These are phyloP conservation scores for Himalopsyche tibetana DNA, from an alignment of 2,888 invertebrate genomes.

Conservation along the genomic window DNA sequence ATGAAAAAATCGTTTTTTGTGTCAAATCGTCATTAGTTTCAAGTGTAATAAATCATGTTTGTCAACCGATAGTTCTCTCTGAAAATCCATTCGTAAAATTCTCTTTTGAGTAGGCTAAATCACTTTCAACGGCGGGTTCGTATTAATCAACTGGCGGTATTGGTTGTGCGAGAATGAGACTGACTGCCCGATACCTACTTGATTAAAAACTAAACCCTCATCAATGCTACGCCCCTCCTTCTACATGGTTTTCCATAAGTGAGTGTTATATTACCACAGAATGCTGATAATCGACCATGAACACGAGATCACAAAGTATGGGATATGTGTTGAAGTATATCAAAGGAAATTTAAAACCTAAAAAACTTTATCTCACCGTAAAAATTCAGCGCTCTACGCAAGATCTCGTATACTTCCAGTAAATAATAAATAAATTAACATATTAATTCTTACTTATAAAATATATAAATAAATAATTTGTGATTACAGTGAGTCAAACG, in stretches of 20 bases:
- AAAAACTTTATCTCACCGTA: too few species aligned
- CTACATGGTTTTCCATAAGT: background rate
- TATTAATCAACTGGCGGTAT: slow-evolving; percentile 34
- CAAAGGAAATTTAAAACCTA: too few species aligned
- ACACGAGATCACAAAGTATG: background rate
- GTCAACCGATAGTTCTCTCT: background rate
- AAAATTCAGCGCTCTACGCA: too few species aligned
- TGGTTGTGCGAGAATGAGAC: slow-evolving; percentile 2
- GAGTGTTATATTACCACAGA: background rate
- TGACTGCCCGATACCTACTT: slow-evolving; percentile 28
- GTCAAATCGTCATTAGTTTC: background rate
- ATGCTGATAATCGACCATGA: background rate
- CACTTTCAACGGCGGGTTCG: background rate
- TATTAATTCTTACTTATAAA: too few species aligned
- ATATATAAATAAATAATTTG: too few species aligned
- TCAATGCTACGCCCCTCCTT: background rate
- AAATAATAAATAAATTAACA: too few species aligned
- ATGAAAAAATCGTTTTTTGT: background rate
- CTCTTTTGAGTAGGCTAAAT: background rate
- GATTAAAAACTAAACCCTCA: slow-evolving; percentile 36
- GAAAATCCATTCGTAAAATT: background rate
- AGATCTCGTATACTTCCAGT: too few species aligned
- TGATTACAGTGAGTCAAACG: too few species aligned
- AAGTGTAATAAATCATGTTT: slow-evolving; percentile 27
- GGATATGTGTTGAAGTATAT: too few species aligned